phyloP scores from a whole-genome alignment of 1,140 invertebrate genomes.

The Spodoptera litura region DNA sequence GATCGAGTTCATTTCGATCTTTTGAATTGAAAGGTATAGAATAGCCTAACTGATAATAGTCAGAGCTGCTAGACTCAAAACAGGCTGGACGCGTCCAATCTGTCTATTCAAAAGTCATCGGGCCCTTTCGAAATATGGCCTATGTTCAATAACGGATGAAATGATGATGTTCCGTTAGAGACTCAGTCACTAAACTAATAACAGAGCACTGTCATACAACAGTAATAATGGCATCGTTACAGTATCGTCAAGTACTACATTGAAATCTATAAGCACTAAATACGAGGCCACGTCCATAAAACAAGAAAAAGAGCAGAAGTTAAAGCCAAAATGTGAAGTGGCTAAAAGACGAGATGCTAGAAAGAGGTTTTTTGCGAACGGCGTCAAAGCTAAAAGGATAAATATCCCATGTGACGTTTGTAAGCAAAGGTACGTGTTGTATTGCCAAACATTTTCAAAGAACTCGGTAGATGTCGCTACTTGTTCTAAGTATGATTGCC shows the following conservation, averaged over 20 bases:
- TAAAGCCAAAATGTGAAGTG: background rate
- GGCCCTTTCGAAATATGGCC: too few relatives aligned
- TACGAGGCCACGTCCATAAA: background rate
- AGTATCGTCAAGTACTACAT: slow-evolving; percentile 1
- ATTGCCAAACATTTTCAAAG: background rate
- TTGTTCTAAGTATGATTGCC: too few relatives aligned
- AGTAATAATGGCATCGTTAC: background rate
- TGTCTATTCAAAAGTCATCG: too few relatives aligned
- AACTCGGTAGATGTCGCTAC: background rate
- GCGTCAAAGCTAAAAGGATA: slow-evolving; percentile 52
- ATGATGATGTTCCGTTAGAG: too few relatives aligned
- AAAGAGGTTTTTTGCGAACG: slow-evolving; percentile 48
- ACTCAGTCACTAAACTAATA: too few relatives aligned
- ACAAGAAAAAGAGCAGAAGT: background rate
- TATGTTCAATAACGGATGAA: too few relatives aligned
- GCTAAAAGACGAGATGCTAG: slow-evolving; percentile 48
- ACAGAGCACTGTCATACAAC: too few relatives aligned
- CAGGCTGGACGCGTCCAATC: too few relatives aligned
- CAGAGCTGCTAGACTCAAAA: too few relatives aligned
- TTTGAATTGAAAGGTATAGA: too few relatives aligned
- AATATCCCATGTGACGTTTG: slow-evolving; percentile 64
- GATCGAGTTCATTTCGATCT: too few relatives aligned
- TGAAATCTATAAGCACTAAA: background rate
- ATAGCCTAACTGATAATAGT: too few relatives aligned
- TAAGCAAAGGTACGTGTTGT: slow-evolving; percentile 58